phyloP scores from a whole-genome alignment of 30 jellyfish, hydroid and myxozoan species.

The Pelagia noctiluca region DNA sequence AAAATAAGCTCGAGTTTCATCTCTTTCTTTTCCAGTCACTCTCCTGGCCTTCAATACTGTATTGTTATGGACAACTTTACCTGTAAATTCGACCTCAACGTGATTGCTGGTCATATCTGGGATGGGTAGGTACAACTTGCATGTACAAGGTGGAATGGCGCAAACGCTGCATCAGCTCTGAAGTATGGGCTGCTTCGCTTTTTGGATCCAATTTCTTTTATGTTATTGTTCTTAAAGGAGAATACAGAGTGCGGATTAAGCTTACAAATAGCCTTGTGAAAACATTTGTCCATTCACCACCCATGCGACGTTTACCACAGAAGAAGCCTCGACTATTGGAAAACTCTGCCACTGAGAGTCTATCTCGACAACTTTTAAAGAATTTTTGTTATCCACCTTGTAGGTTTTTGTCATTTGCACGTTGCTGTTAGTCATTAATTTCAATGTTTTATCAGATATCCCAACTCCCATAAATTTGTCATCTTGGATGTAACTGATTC shows the following conservation, averaged over 20 bases:
- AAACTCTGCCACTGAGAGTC: no score
- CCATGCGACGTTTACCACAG: no score
- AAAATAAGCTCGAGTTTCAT: background rate
- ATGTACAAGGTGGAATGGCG: background rate
- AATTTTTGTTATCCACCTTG: no score
- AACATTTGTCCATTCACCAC: no score
- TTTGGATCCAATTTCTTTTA: background rate
- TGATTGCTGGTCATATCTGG: background rate
- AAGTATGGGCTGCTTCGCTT: background rate
- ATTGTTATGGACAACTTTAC: background rate
- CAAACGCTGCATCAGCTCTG: background rate
- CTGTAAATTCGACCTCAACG: background rate
- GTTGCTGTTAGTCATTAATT: no score
- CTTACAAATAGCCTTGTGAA: no score
- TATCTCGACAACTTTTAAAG: no score
- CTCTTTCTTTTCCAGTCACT: background rate
- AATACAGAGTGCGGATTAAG: background rate
- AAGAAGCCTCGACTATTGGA: no score
- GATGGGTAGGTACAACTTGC: background rate
- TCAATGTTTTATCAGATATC: no score
- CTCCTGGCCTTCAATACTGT: slow-evolving; percentile 4
- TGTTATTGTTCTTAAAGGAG: background rate
- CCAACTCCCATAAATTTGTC: no score
- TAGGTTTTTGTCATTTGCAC: no score
- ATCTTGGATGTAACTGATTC: no score